Base-by-base conservation (phyloP, 2,113 vertebrate species). In the Mesembrinibis cayennensis region DNA sequence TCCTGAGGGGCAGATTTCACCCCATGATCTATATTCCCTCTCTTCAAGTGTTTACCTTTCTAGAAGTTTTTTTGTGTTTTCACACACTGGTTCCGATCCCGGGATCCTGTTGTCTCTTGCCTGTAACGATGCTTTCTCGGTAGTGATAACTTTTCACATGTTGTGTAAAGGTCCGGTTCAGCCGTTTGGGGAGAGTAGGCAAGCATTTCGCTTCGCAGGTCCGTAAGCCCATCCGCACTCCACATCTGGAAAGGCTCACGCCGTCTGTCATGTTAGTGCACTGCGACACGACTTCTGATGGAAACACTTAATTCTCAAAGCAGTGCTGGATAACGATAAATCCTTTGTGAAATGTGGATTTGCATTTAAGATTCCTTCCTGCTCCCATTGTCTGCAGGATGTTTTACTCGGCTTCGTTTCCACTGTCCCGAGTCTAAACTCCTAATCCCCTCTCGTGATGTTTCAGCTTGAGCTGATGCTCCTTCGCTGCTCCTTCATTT, bases 251-350 rank as follows among this genome's bases (percentile, higher is more conserved):
- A 96, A 83, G 83, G 63, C 89, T 94, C 94, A 91, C 2, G 7
- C 72, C 1, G 45, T 86, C 91, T 94, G 79, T 92, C 27, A 1
- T 76, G 74, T 88, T 69, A 73, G 87, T 56, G 73, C 49, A 8
- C 36, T 16, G 89, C 86, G 95, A 95, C 95, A 79, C 84, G 82
- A 17, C 53, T 95, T 84, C 86, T 93, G 86, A 95, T 92, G 92
- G 92, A 97, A 96, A 73, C 93, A 96, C 82, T 96, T 97, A 96
- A 95, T 92, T 96, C 97, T 94, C 80, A 96, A 91, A 95, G 94
- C 1, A 3, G 81, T 74, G 78, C 82, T 82, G 95, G 89, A 93
- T 94, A 82, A 82, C 3, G 52, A 40, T 45, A 95, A 96, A 94
- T 93, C 93, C 96, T 95, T 94, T 84, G 70, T 89, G 89, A 95